phyloP scores from a whole-genome alignment of 1,140 invertebrate species.

The Cardiocondyla obscurior region DNA sequence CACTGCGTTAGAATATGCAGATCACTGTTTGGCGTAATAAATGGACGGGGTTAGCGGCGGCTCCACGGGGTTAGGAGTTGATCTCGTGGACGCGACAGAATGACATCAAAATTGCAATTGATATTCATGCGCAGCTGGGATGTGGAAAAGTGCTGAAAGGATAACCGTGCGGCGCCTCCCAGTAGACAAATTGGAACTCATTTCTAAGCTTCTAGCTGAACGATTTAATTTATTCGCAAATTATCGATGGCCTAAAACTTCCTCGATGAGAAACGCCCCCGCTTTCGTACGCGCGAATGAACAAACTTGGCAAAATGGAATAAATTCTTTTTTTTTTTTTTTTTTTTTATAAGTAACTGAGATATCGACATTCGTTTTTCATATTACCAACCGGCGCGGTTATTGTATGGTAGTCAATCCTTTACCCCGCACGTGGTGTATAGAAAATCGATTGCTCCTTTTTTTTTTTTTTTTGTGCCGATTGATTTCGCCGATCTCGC shows the following conservation, averaged over 20 bases:
- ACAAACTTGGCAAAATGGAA: neutral
- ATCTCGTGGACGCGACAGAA: constrained; percentile 54
- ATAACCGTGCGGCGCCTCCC: constrained; percentile 26
- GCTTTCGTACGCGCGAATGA: neutral
- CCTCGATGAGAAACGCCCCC: neutral
- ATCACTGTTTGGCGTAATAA: constrained; percentile 57
- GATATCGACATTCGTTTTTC: neutral
- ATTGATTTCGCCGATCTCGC: constrained; percentile 56
- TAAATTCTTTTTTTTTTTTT: too few species aligned
- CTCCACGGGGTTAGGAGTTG: constrained; percentile 42
- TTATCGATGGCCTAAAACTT: neutral
- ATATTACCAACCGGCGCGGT: neutral
- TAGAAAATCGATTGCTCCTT: constrained; percentile 33
- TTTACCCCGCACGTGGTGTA: neutral
- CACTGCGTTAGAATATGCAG: constrained; percentile 55
- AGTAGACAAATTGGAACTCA: constrained; percentile 29
- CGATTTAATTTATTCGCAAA: neutral
- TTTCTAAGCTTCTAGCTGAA: neutral
- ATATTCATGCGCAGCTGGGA: constrained; percentile 45
- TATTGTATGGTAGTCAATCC: neutral
- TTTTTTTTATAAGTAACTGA: neutral
- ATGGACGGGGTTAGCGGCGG: constrained; percentile 45
- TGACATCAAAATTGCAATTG: constrained; percentile 57
- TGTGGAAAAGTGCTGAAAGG: constrained; percentile 56
- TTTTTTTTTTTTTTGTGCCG: constrained; percentile 42